phyloP scores from a whole-genome alignment of 2,888 invertebrate species.

The Diaperis boleti region DNA sequence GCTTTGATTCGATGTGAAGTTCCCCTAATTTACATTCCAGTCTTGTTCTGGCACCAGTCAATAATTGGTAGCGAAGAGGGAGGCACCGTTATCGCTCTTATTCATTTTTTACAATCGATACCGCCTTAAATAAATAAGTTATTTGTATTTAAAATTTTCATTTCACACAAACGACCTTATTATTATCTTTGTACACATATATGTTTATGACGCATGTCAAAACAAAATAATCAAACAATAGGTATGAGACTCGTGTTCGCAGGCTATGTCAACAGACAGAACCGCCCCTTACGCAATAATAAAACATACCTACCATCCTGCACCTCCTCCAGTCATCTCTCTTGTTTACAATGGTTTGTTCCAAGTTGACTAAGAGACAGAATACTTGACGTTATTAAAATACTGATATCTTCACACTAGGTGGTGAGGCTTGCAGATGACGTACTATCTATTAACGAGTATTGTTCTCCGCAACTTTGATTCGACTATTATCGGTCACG shows the following conservation, averaged over 20 bases:
- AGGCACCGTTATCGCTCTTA: constrained; percentile 13
- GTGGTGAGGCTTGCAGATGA: constrained; percentile 49
- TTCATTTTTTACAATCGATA: constrained; percentile 6
- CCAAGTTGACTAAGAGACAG: constrained; percentile 20
- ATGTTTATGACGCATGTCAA: constrained; percentile 42
- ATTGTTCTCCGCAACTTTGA: constrained; percentile 44
- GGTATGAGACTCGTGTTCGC: constrained; percentile 25
- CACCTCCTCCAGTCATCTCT: constrained; percentile 21
- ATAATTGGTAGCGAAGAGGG: constrained; percentile 55
- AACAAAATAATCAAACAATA: constrained; percentile 44
- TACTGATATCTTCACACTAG: constrained; percentile 42
- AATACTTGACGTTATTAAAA: constrained; percentile 39
- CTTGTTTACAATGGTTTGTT: constrained; percentile 21
- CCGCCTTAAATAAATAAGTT: not conserved
- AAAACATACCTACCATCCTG: constrained; percentile 32
- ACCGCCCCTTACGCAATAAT: constrained; percentile 30
- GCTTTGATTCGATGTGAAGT: constrained; percentile 59
- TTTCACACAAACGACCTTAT: constrained; percentile 5
- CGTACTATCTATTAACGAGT: constrained; percentile 47
- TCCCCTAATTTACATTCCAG: constrained; percentile 60
- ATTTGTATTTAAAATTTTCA: not conserved
- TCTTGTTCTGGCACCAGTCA: constrained; percentile 59
- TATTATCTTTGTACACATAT: constrained; percentile 7
- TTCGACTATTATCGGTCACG: constrained; percentile 40
- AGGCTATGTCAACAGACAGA: constrained; percentile 31